Conservation (phyloP, 2,113 vertebrate species). For the Anas platyrhynchos region DNA sequence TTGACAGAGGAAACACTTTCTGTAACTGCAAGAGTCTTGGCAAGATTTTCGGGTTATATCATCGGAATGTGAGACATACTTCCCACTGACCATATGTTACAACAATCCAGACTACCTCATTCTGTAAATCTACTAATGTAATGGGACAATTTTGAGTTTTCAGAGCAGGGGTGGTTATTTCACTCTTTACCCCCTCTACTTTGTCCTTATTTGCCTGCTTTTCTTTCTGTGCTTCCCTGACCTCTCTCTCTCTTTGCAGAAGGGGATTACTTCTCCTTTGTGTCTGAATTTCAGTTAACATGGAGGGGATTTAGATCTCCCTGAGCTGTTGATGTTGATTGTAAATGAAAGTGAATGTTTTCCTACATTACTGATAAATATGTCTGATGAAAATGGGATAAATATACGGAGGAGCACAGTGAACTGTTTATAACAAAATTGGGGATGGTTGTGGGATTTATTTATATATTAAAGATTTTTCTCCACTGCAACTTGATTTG, state of each 20-base stretch:
- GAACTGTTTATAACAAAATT: neutral
- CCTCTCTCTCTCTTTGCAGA: neutral
- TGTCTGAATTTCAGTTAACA: neutral
- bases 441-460: neutral
- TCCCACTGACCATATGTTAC: slow-evolving; percentile 31
- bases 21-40: slow-evolving; percentile 36
- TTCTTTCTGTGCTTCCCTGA: neutral
- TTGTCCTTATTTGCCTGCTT: neutral
- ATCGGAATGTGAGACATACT: slow-evolving; percentile 35
- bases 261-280: neutral
- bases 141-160: neutral
- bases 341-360: neutral
- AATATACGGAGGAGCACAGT: neutral
- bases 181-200: neutral
- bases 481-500: neutral
- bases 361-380: neutral
- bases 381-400: neutral
- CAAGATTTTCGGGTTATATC: slow-evolving; percentile 32
- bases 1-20: slow-evolving; percentile 33
- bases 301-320: neutral
- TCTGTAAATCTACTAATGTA: neutral
- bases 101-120: neutral
- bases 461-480: neutral
- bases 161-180: neutral
- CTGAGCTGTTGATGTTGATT: neutral